Evolutionary conservation across 2,888 invertebrate genomes (phyloP).

Genomic region (Trissoscelio sp.): DNA sequence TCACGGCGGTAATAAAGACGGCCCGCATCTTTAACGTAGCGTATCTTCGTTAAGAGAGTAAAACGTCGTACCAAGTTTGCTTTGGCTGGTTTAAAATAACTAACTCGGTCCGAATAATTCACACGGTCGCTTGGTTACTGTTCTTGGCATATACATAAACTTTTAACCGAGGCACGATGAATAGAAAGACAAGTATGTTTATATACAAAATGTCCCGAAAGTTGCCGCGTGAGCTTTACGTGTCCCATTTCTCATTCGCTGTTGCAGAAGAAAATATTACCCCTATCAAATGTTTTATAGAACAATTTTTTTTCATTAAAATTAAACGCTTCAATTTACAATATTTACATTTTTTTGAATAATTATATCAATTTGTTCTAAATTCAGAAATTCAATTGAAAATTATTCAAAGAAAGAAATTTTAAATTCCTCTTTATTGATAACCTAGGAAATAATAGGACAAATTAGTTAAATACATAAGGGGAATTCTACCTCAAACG

Average conservation of each 20-base stretch:
- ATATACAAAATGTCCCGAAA: slow-evolving; percentile 65
- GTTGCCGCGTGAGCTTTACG: slow-evolving; percentile 37
- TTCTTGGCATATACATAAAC: slow-evolving; percentile 69
- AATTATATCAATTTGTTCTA: no score
- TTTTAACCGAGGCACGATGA: slow-evolving; percentile 66
- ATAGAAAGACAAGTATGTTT: slow-evolving; percentile 66
- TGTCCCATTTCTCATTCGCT: slow-evolving; percentile 48
- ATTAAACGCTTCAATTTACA: no score
- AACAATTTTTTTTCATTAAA: no score
- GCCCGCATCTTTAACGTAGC: slow-evolving; percentile 76
- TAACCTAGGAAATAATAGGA: no score
- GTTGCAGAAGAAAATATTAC: slow-evolving; percentile 25
- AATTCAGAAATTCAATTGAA: no score
- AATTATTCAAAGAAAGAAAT: no score
- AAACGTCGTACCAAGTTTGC: slow-evolving; percentile 78
- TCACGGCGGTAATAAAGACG: slow-evolving; percentile 78
- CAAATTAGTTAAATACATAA: no score
- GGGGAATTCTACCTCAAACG: no score
- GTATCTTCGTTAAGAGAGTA: slow-evolving; percentile 79
- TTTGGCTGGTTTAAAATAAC: slow-evolving; percentile 81
- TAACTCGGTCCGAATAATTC: slow-evolving; percentile 77
- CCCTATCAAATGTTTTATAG: no score
- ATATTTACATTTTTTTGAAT: no score
- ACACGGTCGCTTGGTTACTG: slow-evolving; percentile 76
- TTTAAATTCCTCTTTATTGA: no score